Percentiles rank a stretch among this genome's conserved stretches.
These are phyloP conservation scores for Hermetia illucens DNA, from an alignment of 1,140 invertebrate species.

Conservation along the genomic window DNA sequence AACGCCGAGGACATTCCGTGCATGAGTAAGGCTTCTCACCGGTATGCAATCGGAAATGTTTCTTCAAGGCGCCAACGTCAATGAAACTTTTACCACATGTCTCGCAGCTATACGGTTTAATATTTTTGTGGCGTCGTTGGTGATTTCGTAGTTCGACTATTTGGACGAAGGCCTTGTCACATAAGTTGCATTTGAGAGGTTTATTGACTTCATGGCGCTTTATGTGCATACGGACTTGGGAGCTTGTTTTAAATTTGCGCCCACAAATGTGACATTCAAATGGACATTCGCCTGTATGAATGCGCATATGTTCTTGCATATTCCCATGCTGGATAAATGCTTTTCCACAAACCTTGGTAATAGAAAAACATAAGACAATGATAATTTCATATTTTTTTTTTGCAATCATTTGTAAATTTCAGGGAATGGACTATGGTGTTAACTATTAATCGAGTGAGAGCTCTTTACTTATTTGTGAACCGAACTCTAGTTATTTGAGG, in stretches of 20 bases:
- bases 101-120: conserved; percentile 20
- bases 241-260: conserved; percentile 32
- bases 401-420: too few relatives aligned
- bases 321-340: conserved; percentile 49
- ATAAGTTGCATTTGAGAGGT: conserved; percentile 45
- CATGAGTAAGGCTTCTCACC: conserved; percentile 68
- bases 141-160: not conserved
- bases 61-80: conserved; percentile 48
- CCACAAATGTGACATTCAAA: conserved; percentile 41
- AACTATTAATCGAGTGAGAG: too few relatives aligned
- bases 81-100: conserved; percentile 40
- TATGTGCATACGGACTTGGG: conserved; percentile 27
- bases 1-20: conserved; percentile 56
- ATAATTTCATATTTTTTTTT: too few relatives aligned
- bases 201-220: conserved; percentile 47
- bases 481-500: too few relatives aligned
- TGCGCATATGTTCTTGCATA: conserved; percentile 37
- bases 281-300: conserved; percentile 54
- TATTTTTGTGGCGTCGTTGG: not conserved
- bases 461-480: too few relatives aligned
- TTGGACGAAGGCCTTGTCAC: conserved; percentile 34
- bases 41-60: conserved; percentile 48
- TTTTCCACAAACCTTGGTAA: conserved; percentile 46
- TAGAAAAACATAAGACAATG: conserved; percentile 26
- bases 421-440: too few relatives aligned